phyloP scores from a whole-genome alignment of 2,797 vertebrate species.

The Leptatherina wallacei region DNA sequence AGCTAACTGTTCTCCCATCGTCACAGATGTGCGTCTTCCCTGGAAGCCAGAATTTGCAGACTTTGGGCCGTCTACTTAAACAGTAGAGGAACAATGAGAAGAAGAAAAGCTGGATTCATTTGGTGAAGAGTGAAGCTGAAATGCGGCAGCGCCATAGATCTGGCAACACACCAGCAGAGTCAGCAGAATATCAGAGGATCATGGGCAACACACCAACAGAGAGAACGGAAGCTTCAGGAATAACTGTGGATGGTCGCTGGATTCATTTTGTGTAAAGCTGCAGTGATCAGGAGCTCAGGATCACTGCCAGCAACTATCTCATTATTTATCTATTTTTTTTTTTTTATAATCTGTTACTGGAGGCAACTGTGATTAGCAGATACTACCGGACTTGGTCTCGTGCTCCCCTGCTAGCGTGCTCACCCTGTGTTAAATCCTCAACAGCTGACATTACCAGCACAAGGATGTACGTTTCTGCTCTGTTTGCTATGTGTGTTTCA shows the following conservation, averaged over 20 bases:
- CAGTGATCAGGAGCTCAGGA: neutral
- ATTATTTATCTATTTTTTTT: too few relatives aligned
- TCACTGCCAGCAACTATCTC: neutral
- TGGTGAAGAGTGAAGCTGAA: neutral
- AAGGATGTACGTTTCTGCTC: too few relatives aligned
- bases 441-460: too few relatives aligned
- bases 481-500: neutral
- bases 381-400: neutral
- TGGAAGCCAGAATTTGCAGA: too few relatives aligned
- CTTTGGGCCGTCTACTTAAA: neutral
- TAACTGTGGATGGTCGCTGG: neutral
- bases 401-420: neutral
- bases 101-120: neutral
- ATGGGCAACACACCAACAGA: neutral
- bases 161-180: neutral
- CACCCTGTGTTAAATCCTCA: neutral
- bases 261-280: neutral
- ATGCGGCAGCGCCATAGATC: neutral
- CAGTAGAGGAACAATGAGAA: too few relatives aligned
- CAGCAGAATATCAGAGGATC: neutral
- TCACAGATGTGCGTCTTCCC: neutral
- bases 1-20: neutral
- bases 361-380: too few relatives aligned
- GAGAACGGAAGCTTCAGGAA: neutral
- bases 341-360: too few relatives aligned